These are phyloP conservation scores for Onychomys torridus DNA, from an alignment of 2,797 vertebrate species.

Conservation along the genomic window DNA sequence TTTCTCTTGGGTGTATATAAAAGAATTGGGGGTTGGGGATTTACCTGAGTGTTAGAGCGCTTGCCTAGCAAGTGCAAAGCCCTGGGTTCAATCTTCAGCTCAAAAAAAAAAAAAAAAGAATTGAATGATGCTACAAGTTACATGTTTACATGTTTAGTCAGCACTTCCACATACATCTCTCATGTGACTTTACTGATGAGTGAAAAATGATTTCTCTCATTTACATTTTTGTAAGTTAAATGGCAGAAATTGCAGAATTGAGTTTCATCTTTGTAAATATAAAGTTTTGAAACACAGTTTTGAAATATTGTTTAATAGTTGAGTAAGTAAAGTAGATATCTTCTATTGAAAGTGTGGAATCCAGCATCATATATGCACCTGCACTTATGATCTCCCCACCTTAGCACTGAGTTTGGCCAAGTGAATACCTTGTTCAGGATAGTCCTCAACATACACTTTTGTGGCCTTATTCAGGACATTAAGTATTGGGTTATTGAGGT, in stretches of 20 bases:
- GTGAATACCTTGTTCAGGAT: not conserved
- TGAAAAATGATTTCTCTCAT: not conserved
- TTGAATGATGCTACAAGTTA: not conserved
- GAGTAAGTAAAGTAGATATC: not conserved
- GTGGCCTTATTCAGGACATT: not conserved
- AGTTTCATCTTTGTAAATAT: not conserved
- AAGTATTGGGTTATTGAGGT: not conserved
- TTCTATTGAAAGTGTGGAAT: not conserved
- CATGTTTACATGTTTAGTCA: not conserved
- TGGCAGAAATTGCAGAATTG: constrained; percentile 30
- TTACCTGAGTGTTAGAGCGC: too few species aligned
- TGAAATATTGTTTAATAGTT: not conserved
- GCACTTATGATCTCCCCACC: not conserved
- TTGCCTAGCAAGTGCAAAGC: too few species aligned
- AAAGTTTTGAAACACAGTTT: not conserved
- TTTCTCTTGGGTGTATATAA: constrained; percentile 12
- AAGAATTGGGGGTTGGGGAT: too few species aligned
- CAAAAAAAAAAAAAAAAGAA: too few species aligned
- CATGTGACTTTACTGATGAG: not conserved
- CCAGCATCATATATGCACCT: not conserved
- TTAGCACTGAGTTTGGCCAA: not conserved
- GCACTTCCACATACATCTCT: not conserved
- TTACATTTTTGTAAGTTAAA: not conserved
- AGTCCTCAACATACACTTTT: not conserved
- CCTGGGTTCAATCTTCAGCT: too few species aligned